Conservation (phyloP, 2,888 invertebrate species). For the Meganola albula region DNA sequence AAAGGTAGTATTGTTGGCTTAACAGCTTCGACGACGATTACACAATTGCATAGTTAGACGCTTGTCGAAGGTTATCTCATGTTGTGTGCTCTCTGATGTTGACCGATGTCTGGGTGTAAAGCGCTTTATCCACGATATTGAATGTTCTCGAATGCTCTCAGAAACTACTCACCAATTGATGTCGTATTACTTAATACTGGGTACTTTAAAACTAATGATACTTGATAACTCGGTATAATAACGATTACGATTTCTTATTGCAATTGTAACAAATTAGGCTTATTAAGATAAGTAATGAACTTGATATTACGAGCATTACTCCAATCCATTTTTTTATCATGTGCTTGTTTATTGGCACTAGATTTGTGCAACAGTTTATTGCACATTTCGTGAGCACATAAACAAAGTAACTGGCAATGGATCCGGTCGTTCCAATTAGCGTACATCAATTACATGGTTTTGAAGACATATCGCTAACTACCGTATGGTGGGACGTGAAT, state of each 20-base stretch:
- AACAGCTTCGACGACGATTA: slow-evolving; percentile 52
- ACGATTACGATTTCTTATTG: too few species aligned
- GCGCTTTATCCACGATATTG: slow-evolving; percentile 40
- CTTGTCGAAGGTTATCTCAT: slow-evolving; percentile 55
- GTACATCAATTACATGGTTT: slow-evolving; percentile 48
- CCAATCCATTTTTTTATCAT: too few species aligned
- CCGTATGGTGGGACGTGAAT: slow-evolving; percentile 30
- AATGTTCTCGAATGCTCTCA: too few species aligned
- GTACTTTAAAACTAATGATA: too few species aligned
- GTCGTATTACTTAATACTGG: too few species aligned
- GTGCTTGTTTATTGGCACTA: too few species aligned
- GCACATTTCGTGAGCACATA: slow-evolving; percentile 24
- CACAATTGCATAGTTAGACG: slow-evolving; percentile 60
- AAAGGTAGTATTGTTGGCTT: slow-evolving; percentile 62
- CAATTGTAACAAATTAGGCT: too few species aligned
- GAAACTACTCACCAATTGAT: too few species aligned
- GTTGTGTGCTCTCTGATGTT: slow-evolving; percentile 25
- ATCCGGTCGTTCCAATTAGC: slow-evolving; percentile 42
- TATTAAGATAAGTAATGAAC: too few species aligned
- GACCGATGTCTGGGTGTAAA: slow-evolving; percentile 27
- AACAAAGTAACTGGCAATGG: slow-evolving; percentile 34
- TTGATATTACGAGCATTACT: too few species aligned
- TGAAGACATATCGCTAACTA: slow-evolving; percentile 33
- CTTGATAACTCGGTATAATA: too few species aligned
- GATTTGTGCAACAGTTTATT: too few species aligned